Evolutionary conservation across 2,888 invertebrate genomes (phyloP), one percentile per base, ranked within the genome.

Genomic region (Drosophila vallismaia): DNA sequence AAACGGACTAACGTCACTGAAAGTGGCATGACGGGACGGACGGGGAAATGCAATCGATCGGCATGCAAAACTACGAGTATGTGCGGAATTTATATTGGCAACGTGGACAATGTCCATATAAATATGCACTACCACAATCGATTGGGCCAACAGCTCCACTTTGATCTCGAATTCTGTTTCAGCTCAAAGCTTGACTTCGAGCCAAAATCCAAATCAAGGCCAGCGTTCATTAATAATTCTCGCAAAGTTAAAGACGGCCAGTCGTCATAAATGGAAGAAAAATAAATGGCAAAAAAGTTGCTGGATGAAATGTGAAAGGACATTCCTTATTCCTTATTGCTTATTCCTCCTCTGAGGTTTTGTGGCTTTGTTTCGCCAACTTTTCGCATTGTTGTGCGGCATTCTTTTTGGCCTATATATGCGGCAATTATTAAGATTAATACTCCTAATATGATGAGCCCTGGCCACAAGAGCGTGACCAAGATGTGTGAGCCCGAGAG

Each of bases 371-470:
- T 71, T 58, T 69, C 28, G 49, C 57, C 42, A 72, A 74, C 51
- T 77, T 75, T 46, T 26, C 52, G 68, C 77, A 74, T 64, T 76
- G 70, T 71, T 79, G 74, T 70, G 74, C 29, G 33, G 70, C 54
- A 83, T 86, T 74, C 84, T 76, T 79, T 70, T 42, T 14, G 70
- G 68, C 77, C 44, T 44, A 44, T 24, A 24, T 44, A 44, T 44
- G 60, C 58, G 62, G 74, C 75, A 68, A 69, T 85, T 84, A 85
- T 87, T 75, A 84, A 86, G 88, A 85, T 88, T 86, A 85, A 86
- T 85, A 70, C 50, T 54, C 60, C 54, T 71, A 84, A 74, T 78
- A 66, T 64, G 73, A 57, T 58, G 64, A 60, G 71, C 38, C 12
- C 28, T 3, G 36, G 36, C 49, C 63, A 33, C 53, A 52, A 38